These are phyloP conservation scores for Aepyceros melampus DNA, from an alignment of 2,113 vertebrate species.

Conservation along the genomic window DNA sequence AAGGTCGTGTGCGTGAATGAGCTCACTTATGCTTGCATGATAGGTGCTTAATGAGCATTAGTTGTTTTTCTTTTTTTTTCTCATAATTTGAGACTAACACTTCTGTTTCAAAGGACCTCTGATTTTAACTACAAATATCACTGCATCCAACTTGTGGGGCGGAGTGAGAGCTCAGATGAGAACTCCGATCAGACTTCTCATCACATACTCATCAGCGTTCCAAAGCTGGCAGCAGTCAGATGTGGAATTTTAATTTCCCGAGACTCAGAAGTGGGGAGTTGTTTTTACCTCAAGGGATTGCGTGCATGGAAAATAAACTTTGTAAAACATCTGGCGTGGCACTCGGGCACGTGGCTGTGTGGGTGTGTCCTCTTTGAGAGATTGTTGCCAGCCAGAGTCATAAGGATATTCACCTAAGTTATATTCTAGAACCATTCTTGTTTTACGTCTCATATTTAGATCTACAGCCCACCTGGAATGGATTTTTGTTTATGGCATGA, in stretches of 20 bases:
- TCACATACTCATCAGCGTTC: neutral
- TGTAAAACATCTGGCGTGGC: neutral
- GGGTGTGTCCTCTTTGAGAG: neutral
- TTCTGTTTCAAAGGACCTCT: neutral
- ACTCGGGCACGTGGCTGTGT: accelerated
- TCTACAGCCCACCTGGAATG: neutral
- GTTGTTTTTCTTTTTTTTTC: neutral
- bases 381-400: neutral
- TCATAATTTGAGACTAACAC: neutral
- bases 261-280: neutral
- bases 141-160: neutral
- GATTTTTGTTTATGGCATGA: neutral
- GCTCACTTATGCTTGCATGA: neutral
- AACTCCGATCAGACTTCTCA: neutral
- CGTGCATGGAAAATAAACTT: neutral
- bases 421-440: neutral
- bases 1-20: neutral
- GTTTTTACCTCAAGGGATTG: neutral
- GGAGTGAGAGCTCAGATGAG: neutral
- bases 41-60: neutral
- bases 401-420: neutral
- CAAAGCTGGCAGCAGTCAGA: neutral
- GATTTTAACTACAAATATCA: neutral
- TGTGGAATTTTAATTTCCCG: neutral
- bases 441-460: neutral